Evolutionary conservation across 64 coral and sea anemone genomes (phyloP), one percentile per base, ranked within the genome.

Genomic region (Montipora foliosa): DNA sequence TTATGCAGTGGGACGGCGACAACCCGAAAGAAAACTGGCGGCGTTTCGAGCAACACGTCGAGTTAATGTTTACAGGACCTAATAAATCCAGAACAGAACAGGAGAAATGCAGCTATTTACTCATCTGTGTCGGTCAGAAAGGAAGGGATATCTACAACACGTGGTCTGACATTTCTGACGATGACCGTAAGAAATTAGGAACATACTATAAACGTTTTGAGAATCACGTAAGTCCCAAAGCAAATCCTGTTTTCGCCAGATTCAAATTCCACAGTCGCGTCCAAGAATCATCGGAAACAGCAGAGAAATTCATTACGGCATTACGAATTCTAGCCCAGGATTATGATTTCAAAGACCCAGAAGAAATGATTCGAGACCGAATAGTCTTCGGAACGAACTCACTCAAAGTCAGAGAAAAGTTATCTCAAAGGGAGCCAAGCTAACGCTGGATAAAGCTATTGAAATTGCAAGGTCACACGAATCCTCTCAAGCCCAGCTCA

Each of bases 201-300:
- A 86, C 74, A 20, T 91, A 81, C 17, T 97, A 94, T 55, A 66
- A 90, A 59, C 72, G 80, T 75, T 91, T 94, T 81, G 95, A 91
- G 73, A 37, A 52, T 17, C 68, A 97, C 90, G 66, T 87, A 16
- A 96, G 49, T 16, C 86, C 88, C 1, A 77, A 87, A 70, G 90
- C 92, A 45, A 97, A 94, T 19, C 70, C 74, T 5, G 49, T 91
- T 4, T 94, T 94, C 44, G 29, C 29, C 29, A 29, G 29, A 29
- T 29, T 29, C 29, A 29, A 29, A 29, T 29, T 29, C 29, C 29
- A 29, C 29, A 29, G 29, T 29, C 29, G 29, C 29, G 29, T 29
- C 29, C 29, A 29, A 29, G 29, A 29, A 29, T 29, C 29, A 29
- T 29, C 29, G 29, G 29, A 29, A 29, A 29, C 29, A 29, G 29